Evolutionary conservation across 2,888 invertebrate genomes (phyloP), one percentile per base, ranked within the genome.

Genomic region (Oscheius sp.): DNA sequence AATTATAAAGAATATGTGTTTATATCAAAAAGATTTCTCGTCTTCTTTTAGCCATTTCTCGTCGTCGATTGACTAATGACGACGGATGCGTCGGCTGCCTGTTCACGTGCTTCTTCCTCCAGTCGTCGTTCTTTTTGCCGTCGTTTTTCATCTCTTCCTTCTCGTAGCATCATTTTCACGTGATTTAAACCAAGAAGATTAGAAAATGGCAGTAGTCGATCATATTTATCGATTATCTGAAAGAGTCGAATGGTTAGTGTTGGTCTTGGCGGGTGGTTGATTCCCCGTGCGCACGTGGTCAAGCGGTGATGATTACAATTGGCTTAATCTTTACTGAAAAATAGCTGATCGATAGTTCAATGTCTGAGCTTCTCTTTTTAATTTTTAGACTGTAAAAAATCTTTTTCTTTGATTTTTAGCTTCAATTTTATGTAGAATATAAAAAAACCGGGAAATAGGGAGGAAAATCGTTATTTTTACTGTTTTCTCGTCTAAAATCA

Each of bases 271-370:
- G 21, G 1, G 46, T n/a, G n/a, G 27, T 16, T 25, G 45, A 58
- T 29, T 12, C 35, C 16, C 6, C 5, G 23, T 63, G 25, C 63
- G 46, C 63, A 45, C 63, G 45, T 63, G 46, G 63, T 63, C 45
- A 45, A 63, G 63, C 63, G 63, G 63, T 63, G 63, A 63, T 23
- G 63, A 63, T 9, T 63, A 41, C 27, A 61, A 43, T 23, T 6
- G 63, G 63, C 63, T 63, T 63, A 63, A 63, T 63, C 63, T 63
- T 63, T 21, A 43, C 63, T 63, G 63, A 63, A 9, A n/a, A n/a
- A 13, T 9, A 25, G 43, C 29, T 63, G 63, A 63, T 63, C 35
- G 43, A 23, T 21, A 63, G 61, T 61, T 63, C 63, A 9, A 63
- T 13, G 18, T 45, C 63, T 46, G 63, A 63, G 63, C 63, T 63